Evolutionary conservation across 2,113 vertebrate species (phyloP).

Genomic region (Pseudopodoces humilis): DNA sequence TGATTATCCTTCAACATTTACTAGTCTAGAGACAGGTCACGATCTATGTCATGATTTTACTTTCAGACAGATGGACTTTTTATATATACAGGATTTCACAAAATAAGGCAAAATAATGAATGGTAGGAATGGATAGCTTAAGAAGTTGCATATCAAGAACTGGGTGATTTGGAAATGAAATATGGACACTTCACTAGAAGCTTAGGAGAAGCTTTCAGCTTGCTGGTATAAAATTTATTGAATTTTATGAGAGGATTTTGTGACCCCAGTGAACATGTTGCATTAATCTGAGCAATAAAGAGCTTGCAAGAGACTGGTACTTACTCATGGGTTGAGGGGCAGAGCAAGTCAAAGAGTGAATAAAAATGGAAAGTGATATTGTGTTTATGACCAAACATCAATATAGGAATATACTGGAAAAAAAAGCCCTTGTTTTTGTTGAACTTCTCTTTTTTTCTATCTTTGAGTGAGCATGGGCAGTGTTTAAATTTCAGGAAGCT

Average conservation of each 20-base stretch:
- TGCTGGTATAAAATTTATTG: background rate
- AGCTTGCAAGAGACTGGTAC: background rate
- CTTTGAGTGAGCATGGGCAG: background rate
- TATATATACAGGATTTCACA: background rate
- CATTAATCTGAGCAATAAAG: background rate
- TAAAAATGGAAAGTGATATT: background rate
- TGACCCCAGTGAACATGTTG: fast-evolving
- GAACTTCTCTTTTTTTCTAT: background rate
- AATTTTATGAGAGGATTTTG: background rate
- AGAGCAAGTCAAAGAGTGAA: background rate
- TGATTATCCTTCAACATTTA: background rate
- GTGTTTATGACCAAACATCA: background rate
- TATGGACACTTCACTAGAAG: background rate
- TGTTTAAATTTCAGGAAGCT: background rate
- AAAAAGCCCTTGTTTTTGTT: background rate
- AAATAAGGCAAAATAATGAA: background rate
- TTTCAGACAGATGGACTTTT: background rate
- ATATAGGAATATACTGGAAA: background rate
- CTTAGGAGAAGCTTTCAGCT: background rate
- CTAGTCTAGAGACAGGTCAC: background rate
- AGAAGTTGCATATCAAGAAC: background rate
- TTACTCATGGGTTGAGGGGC: background rate
- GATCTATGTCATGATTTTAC: background rate
- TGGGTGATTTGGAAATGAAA: background rate
- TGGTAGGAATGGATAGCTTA: background rate